phyloP scores from a whole-genome alignment of 35 echinoderm and acorn worm genomes.

The Holothuria glaberrima region DNA sequence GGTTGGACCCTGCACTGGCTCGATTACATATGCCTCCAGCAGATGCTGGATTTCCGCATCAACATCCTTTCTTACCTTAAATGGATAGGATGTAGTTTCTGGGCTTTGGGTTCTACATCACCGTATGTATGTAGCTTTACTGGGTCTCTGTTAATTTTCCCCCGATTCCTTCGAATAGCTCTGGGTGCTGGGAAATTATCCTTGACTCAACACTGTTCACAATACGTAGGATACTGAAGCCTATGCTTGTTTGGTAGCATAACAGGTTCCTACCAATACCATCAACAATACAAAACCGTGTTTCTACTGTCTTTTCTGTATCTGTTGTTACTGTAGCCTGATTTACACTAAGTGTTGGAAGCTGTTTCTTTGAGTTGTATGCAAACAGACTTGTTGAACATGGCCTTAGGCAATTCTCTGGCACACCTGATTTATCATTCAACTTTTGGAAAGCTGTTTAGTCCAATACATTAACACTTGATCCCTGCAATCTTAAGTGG shows the following conservation, averaged over 20 bases:
- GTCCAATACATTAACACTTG: conserved; percentile 47
- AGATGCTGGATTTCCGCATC: too few species aligned
- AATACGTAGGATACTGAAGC: conserved; percentile 39
- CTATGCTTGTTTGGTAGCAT: conserved; percentile 33
- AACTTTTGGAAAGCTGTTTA: conserved; percentile 17
- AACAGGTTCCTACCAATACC: conserved; percentile 34
- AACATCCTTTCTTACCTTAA: conserved; percentile 50
- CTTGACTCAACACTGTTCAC: conserved; percentile 24
- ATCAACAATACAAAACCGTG: conserved; percentile 45
- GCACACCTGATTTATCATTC: conserved; percentile 24
- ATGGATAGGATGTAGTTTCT: conserved; percentile 47
- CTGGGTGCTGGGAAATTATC: too few species aligned
- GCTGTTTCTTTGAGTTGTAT: conserved; percentile 33
- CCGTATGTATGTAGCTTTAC: conserved; percentile 44
- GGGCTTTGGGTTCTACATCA: conserved; percentile 38
- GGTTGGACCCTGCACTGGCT: conserved; percentile 60
- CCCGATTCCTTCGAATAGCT: too few species aligned
- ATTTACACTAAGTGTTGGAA: conserved; percentile 31
- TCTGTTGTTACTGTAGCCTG: conserved; percentile 19
- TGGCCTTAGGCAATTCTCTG: not conserved
- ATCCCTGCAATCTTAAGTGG: conserved; percentile 38
- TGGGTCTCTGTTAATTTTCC: too few species aligned
- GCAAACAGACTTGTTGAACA: conserved; percentile 1
- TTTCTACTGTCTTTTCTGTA: too few species aligned
- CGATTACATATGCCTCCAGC: too few species aligned